Percentiles rank a stretch among this genome's conserved stretches.
Evolutionary conservation across 53 echinoderm and acorn worm genomes (phyloP).

Genomic region (Holothuria scabra): DNA sequence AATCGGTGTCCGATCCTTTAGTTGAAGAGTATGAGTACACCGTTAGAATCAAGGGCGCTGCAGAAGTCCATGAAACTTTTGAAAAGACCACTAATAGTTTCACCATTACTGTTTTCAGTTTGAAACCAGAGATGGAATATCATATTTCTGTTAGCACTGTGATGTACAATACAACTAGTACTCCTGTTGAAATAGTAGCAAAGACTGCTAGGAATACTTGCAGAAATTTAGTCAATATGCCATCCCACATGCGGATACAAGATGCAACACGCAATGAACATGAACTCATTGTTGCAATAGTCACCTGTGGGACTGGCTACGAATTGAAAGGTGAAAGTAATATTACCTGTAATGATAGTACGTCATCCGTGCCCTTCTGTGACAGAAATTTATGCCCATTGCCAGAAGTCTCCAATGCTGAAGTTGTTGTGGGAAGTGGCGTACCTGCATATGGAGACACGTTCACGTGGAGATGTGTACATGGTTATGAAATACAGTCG

Average conservation of each 20-base stretch:
- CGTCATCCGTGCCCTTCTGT: constrained; percentile 4
- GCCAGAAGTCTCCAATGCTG: constrained; percentile 10
- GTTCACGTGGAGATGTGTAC: constrained; percentile 16
- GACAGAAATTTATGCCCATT: not conserved
- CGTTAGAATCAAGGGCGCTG: constrained; percentile 16
- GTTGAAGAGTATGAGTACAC: constrained; percentile 23
- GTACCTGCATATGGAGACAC: constrained; percentile 18
- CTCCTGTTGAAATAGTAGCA: not conserved
- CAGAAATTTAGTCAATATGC: constrained; percentile 18
- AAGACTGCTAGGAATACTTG: constrained; percentile 14
- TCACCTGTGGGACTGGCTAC: constrained; percentile 31
- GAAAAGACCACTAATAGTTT: constrained; percentile 13
- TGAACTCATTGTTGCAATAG: constrained; percentile 18
- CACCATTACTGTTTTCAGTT: constrained; percentile 24
- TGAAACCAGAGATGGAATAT: not conserved
- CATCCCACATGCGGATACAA: constrained; percentile 17
- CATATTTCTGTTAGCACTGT: constrained; percentile 31
- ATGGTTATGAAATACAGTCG: constrained; percentile 15
- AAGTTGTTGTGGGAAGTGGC: constrained; percentile 10
- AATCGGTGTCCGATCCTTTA: constrained; percentile 6
- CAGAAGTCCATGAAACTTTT: not conserved
- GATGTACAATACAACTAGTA: constrained; percentile 35
- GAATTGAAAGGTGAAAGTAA: constrained; percentile 3
- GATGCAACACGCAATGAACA: constrained; percentile 25
- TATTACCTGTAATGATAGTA: constrained; percentile 19